Evolutionary conservation across 2,113 vertebrate species (phyloP).

Genomic region (Python bivittatus): DNA sequence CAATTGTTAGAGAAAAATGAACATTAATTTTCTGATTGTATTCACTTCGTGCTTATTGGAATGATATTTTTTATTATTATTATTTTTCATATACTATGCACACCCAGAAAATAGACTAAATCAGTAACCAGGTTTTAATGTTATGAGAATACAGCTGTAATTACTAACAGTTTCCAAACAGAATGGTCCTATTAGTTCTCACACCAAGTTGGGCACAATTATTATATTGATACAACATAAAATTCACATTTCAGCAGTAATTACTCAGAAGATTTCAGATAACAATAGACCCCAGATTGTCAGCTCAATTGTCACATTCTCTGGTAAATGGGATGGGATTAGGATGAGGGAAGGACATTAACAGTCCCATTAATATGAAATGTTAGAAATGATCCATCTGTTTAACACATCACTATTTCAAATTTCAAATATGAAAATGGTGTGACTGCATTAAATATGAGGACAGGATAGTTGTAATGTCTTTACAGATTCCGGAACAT

Average conservation of each 20-base stretch:
- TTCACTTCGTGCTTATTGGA: neutral
- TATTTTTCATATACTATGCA: neutral
- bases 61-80: neutral
- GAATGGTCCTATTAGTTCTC: neutral
- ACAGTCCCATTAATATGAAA: neutral
- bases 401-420: neutral
- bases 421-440: conserved; percentile 32
- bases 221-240: neutral
- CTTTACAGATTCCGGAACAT: conserved; percentile 30
- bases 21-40: neutral
- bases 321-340: neutral
- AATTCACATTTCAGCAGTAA: conserved; percentile 4
- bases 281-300: neutral
- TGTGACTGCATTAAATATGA: conserved; percentile 49
- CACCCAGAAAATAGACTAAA: neutral
- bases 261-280: neutral
- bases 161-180: neutral
- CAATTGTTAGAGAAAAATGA: neutral
- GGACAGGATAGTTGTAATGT: conserved; percentile 10
- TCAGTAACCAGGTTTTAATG: neutral
- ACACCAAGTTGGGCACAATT: neutral
- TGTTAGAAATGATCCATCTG: accelerated
- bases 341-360: neutral
- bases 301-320: neutral
- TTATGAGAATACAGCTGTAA: neutral